Evolutionary conservation across 2,888 invertebrate genomes (phyloP).

Genomic region (Limenitis camilla): DNA sequence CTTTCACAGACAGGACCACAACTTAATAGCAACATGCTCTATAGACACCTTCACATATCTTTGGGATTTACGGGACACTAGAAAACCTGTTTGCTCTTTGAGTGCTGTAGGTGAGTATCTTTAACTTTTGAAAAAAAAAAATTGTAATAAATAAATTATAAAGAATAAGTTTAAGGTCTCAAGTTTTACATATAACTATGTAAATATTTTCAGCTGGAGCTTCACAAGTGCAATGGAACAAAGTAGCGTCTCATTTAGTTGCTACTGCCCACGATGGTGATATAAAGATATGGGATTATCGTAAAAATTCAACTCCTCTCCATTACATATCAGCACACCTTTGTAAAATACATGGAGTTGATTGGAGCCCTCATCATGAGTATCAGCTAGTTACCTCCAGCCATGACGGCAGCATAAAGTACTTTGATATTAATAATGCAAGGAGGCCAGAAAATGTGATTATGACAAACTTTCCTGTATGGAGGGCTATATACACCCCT

Average conservation of each 20-base stretch:
- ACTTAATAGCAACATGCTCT: constrained; percentile 85
- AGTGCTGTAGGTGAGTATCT: constrained; percentile 87
- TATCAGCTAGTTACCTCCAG: constrained; percentile 92
- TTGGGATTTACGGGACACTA: constrained; percentile 92
- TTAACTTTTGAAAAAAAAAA: background rate
- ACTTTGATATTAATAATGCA: constrained; percentile 92
- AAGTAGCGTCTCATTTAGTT: constrained; percentile 85
- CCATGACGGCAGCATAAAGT: constrained; percentile 96
- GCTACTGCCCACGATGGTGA: constrained; percentile 98
- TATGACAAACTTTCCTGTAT: constrained; percentile 89
- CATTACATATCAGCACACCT: constrained; percentile 96
- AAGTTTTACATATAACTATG: background rate
- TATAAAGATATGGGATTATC: constrained; percentile 95
- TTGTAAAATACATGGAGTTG: constrained; percentile 90
- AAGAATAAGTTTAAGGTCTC: background rate
- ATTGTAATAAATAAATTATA: background rate
- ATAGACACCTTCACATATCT: constrained; percentile 95
- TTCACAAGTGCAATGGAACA: constrained; percentile 95
- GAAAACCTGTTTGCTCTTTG: constrained; percentile 87
- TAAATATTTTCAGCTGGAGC: constrained; percentile 79
- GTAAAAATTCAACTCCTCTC: constrained; percentile 89
- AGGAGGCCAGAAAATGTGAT: constrained; percentile 88
- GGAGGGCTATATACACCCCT: constrained; percentile 94
- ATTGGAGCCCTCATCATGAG: constrained; percentile 92
- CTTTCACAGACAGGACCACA: constrained; percentile 83